A percentile compares a stretch with the other conserved stretches of the same genome.
phyloP scores from a whole-genome alignment of 2,113 vertebrate genomes.

The Phasianus colchicus region DNA sequence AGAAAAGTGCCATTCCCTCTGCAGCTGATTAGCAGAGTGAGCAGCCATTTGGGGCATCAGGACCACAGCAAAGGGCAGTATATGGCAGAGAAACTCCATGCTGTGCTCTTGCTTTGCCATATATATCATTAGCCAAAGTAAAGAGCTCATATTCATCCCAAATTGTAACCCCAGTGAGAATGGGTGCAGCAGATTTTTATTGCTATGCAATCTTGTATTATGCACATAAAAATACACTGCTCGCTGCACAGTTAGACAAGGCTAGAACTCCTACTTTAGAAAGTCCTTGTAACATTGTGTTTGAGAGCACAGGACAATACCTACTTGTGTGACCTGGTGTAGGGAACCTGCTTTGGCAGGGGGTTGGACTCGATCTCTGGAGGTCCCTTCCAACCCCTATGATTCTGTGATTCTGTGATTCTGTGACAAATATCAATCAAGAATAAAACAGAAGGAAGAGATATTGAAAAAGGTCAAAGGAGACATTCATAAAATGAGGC shows the following conservation, averaged over 20 bases:
- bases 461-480: background rate
- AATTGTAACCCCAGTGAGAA: background rate
- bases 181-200: background rate
- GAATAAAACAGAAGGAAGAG: background rate
- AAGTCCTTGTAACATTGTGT: background rate
- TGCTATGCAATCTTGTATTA: background rate
- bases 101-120: background rate
- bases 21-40: background rate
- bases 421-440: background rate
- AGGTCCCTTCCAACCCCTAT: too few relatives aligned
- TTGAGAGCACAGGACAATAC: background rate
- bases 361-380: too few relatives aligned
- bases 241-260: background rate
- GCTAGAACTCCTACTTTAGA: background rate
- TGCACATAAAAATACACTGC: background rate
- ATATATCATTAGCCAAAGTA: background rate
- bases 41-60: accelerated
- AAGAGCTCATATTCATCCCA: background rate
- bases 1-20: background rate
- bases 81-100: background rate
- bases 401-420: too few relatives aligned
- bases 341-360: too few relatives aligned
- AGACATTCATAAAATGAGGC: background rate
- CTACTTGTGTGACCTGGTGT: too few relatives aligned
- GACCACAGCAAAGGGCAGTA: background rate